phyloP scores from a whole-genome alignment of 2,888 invertebrate species.

The Ectemnius lituratus region DNA sequence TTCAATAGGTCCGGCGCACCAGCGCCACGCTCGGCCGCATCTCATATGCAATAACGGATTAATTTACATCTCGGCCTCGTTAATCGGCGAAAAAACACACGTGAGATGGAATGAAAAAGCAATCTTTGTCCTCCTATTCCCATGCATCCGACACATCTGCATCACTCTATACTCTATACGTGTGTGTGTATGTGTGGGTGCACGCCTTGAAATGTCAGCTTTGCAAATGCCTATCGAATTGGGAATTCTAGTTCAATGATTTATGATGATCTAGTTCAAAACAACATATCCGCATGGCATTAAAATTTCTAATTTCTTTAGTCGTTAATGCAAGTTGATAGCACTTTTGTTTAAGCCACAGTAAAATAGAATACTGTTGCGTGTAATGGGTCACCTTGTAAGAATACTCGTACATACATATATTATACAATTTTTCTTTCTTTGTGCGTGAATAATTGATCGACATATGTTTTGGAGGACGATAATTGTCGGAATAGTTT shows the following conservation, averaged over 20 bases:
- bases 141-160: conserved; percentile 25
- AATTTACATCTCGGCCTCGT: conserved; percentile 53
- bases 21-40: conserved; percentile 32
- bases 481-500: not conserved
- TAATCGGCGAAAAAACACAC: conserved; percentile 51
- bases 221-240: conserved; percentile 43
- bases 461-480: too few species aligned
- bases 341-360: too few species aligned
- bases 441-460: too few species aligned
- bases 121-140: conserved; percentile 46
- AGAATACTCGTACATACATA: too few species aligned
- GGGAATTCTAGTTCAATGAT: not conserved
- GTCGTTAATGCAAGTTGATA: too few species aligned
- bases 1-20: conserved; percentile 42
- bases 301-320: too few species aligned
- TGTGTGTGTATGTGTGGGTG: conserved; percentile 50
- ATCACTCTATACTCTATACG: not conserved
- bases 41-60: conserved; percentile 55
- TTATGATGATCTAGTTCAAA: too few species aligned
- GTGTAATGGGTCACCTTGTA: too few species aligned
- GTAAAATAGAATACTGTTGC: too few species aligned
- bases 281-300: too few species aligned
- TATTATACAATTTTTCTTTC: too few species aligned
- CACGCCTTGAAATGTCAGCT: conserved; percentile 63
- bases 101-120: conserved; percentile 47